Percentiles rank a stretch among this genome's conserved stretches.
Conservation (phyloP, 1,140 invertebrate species). For the Cyclina sinensis region DNA sequence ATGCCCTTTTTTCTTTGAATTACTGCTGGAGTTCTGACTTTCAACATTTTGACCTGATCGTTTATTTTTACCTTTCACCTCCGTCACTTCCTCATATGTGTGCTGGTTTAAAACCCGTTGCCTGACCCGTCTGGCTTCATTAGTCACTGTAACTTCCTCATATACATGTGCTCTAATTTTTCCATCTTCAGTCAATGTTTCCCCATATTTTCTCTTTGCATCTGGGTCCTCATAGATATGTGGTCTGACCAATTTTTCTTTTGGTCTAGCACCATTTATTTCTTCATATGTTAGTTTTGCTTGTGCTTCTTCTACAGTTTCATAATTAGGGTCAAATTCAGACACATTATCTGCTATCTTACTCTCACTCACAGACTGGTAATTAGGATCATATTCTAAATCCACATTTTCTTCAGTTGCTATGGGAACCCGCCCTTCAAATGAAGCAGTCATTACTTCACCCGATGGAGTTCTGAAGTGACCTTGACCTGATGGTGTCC, state of each 20-base stretch:
- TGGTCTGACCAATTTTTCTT: slow-evolving; percentile 16
- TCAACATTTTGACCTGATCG: not conserved
- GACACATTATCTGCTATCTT: slow-evolving; percentile 63
- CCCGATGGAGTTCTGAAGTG: slow-evolving; percentile 47
- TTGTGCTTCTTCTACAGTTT: slow-evolving; percentile 79
- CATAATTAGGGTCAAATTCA: slow-evolving; percentile 81
- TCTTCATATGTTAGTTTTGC: slow-evolving; percentile 67
- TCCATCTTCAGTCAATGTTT: slow-evolving; percentile 8
- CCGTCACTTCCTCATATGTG: slow-evolving; percentile 61
- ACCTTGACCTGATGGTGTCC: slow-evolving; percentile 58
- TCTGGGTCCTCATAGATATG: slow-evolving; percentile 66
- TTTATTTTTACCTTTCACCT: slow-evolving; percentile 26
- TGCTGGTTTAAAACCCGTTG: slow-evolving; percentile 54
- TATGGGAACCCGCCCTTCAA: slow-evolving; percentile 44
- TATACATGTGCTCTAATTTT: slow-evolving; percentile 66
- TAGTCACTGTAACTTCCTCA: slow-evolving; percentile 59
- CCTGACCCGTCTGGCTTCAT: slow-evolving; percentile 29
- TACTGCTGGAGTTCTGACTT: not conserved
- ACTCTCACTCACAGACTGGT: slow-evolving; percentile 70
- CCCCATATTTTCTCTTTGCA: slow-evolving; percentile 47
- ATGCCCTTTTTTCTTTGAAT: slow-evolving; percentile 61
- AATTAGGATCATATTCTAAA: slow-evolving; percentile 71
- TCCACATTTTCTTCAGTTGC: slow-evolving; percentile 49
- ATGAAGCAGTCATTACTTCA: slow-evolving; percentile 46
- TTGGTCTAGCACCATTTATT: slow-evolving; percentile 56